Percentiles rank a stretch among this genome's conserved stretches.
phyloP scores from a whole-genome alignment of 2,113 vertebrate genomes.

The Hippocampus mohnikei region DNA sequence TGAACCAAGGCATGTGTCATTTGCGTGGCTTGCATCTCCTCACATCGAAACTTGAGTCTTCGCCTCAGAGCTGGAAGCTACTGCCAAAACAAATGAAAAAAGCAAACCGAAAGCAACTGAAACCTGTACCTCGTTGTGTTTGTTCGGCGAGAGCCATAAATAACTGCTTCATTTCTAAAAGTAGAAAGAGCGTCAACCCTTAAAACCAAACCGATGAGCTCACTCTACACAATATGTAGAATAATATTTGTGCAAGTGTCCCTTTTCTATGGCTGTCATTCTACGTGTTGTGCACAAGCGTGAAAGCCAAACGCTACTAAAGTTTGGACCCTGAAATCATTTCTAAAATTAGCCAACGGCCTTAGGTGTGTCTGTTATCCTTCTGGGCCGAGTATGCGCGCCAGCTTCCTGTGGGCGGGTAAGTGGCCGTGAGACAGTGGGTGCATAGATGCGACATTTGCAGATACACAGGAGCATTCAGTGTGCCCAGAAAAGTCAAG shows the following conservation, averaged over 20 bases:
- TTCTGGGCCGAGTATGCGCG: conserved; percentile 31
- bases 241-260: neutral
- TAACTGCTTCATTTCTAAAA: conserved; percentile 19
- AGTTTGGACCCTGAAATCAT: conserved; percentile 24
- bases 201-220: conserved; percentile 20
- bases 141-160: conserved; percentile 11
- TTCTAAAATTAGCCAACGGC: conserved; percentile 47
- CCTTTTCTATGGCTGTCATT: neutral
- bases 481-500: conserved; percentile 35
- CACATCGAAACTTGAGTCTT: conserved; percentile 33
- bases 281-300: neutral
- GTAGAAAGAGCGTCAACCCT: conserved; percentile 16
- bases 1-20: conserved; percentile 34
- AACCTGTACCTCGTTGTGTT: neutral
- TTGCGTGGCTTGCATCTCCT: conserved; percentile 12
- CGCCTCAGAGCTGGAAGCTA: conserved; percentile 27
- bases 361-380: conserved; percentile 56
- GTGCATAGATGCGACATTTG: conserved; percentile 35
- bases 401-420: conserved; percentile 42
- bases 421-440: conserved; percentile 38
- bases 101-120: conserved; percentile 9
- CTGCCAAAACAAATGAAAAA: neutral
- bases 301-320: conserved; percentile 19
- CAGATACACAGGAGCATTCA: conserved; percentile 56
- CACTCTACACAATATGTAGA: neutral